Evolutionary conservation across 1,140 invertebrate species (phyloP).

Genomic region (Copidosoma floridanum): DNA sequence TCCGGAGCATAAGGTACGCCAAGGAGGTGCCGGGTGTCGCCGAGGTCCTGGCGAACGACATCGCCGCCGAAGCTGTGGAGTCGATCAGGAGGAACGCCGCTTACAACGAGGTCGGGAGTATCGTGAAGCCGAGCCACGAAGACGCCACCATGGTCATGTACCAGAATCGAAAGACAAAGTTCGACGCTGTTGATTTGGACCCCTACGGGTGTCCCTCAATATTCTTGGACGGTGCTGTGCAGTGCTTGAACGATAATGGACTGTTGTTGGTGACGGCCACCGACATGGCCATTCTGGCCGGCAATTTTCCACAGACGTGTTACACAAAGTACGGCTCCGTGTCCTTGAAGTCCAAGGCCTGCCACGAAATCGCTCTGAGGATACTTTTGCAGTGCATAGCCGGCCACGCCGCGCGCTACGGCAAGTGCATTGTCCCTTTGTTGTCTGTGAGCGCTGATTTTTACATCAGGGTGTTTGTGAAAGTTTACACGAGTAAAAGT

Average conservation of each 20-base stretch:
- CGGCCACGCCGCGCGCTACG: conserved; percentile 87
- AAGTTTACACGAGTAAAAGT: conserved; percentile 73
- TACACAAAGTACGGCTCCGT: conserved; percentile 92
- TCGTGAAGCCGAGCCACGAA: conserved; percentile 71
- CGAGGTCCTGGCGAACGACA: conserved; percentile 91
- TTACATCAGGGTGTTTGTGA: conserved; percentile 94
- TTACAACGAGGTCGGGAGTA: conserved; percentile 73
- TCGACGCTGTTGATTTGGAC: conserved; percentile 93
- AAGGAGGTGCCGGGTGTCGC: conserved; percentile 84
- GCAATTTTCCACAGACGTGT: conserved; percentile 92
- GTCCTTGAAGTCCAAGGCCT: conserved; percentile 81
- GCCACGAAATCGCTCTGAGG: conserved; percentile 95
- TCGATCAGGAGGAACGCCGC: conserved; percentile 81
- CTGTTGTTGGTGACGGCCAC: conserved; percentile 94
- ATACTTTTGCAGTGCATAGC: conserved; percentile 91
- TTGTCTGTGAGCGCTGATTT: conserved; percentile 94
- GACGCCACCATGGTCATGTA: conserved; percentile 90
- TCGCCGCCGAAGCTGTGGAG: conserved; percentile 82
- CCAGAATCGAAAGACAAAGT: conserved; percentile 68
- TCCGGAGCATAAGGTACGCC: conserved; percentile 94
- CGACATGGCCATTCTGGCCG: conserved; percentile 95
- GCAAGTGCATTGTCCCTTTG: conserved; percentile 88
- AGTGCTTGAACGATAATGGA: conserved; percentile 75
- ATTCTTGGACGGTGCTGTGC: conserved; percentile 91
- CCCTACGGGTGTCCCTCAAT: conserved; percentile 94